These are phyloP conservation scores for Zoanthus sociatus DNA, from an alignment of 92 coral and sea anemone genomes.

Conservation along the genomic window DNA sequence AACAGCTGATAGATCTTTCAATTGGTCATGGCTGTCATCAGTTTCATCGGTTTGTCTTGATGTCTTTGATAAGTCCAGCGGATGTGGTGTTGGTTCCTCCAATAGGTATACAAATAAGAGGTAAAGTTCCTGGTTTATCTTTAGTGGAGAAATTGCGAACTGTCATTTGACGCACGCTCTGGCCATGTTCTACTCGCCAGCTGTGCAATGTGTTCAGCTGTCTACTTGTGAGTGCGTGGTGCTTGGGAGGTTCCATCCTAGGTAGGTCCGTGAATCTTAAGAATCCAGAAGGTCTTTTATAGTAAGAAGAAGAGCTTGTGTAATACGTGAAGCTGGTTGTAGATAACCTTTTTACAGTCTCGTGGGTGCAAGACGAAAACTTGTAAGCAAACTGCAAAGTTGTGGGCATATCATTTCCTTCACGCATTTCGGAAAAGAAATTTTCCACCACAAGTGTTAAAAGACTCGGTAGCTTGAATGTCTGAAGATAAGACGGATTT, in stretches of 20 bases:
- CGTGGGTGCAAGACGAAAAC: slow-evolving; percentile 50
- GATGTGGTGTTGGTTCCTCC: slow-evolving; percentile 22
- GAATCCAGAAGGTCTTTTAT: slow-evolving; percentile 54
- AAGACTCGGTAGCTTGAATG: slow-evolving; percentile 46
- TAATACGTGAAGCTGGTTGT: slow-evolving; percentile 55
- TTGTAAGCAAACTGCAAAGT: slow-evolving; percentile 52
- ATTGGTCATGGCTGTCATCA: slow-evolving; percentile 43
- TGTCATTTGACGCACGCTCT: slow-evolving; percentile 58
- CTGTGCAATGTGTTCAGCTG: slow-evolving; percentile 51
- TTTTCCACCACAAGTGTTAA: slow-evolving; percentile 50
- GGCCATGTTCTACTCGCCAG: slow-evolving; percentile 56
- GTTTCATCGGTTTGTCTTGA: slow-evolving; percentile 35
- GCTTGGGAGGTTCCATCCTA: slow-evolving; percentile 58
- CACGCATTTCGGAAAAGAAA: slow-evolving; percentile 51
- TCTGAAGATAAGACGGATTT: slow-evolving; percentile 44
- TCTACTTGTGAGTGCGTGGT: slow-evolving; percentile 55
- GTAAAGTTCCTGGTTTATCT: slow-evolving; percentile 54
- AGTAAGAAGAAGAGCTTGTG: slow-evolving; percentile 52
- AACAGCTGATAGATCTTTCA: slow-evolving; percentile 35
- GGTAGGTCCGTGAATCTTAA: slow-evolving; percentile 55
- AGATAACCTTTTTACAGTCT: slow-evolving; percentile 47
- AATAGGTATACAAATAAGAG: slow-evolving; percentile 49
- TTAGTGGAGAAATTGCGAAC: slow-evolving; percentile 54
- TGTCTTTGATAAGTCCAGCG: slow-evolving; percentile 34
- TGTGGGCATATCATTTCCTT: slow-evolving; percentile 51